Evolutionary conservation across 1,140 invertebrate species (phyloP).

Genomic region (Drosophila yakuba): DNA sequence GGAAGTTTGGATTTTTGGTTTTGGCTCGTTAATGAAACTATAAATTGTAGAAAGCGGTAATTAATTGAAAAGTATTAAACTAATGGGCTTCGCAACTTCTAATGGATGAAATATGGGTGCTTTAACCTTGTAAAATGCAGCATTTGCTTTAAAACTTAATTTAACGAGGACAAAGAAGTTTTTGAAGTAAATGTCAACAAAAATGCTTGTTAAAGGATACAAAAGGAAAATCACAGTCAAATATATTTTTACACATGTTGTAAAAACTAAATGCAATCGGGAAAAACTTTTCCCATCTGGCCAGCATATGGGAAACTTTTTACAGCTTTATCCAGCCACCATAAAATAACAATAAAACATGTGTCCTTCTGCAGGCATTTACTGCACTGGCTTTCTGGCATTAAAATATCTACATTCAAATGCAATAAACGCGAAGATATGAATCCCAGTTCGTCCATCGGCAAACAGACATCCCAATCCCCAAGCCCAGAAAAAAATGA

Average conservation of each 20-base stretch:
- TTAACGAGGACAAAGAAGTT: background rate
- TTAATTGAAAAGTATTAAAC: background rate
- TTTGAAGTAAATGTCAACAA: too few relatives aligned
- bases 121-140: background rate
- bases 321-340: conserved; percentile 12
- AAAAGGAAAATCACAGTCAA: background rate
- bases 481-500: conserved; percentile 29
- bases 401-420: conserved; percentile 60
- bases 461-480: conserved; percentile 2
- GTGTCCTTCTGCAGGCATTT: conserved; percentile 37
- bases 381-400: conserved; percentile 36
- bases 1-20: conserved; percentile 13
- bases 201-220: too few relatives aligned
- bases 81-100: background rate
- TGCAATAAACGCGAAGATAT: conserved; percentile 60
- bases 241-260: conserved; percentile 16
- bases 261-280: conserved; percentile 55
- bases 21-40: conserved; percentile 15
- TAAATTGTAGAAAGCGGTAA: conserved; percentile 7
- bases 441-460: conserved; percentile 54
- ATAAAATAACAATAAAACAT: conserved; percentile 57
- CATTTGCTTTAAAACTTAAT: background rate
- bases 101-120: background rate
- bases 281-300: conserved; percentile 46
- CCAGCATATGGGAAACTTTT: conserved; percentile 32